Evolutionary conservation across 2,113 vertebrate species (phyloP), one percentile per base, ranked within the genome.

Genomic region (Fregetta grallaria): DNA sequence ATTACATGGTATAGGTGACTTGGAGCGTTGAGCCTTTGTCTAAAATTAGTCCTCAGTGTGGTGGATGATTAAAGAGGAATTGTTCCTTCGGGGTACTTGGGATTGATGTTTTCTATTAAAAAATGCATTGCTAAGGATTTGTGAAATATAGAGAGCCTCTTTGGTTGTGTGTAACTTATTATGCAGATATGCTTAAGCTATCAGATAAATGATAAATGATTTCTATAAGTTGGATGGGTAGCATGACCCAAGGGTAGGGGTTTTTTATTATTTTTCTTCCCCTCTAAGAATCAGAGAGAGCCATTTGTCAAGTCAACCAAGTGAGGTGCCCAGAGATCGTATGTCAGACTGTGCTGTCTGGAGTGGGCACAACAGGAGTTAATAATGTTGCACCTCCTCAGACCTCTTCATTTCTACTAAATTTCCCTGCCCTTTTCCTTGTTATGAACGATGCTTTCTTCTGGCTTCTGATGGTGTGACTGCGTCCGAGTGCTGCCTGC

Each of bases 21-120:
- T 47, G 72, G 63, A 94, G 88, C 9, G 0, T 26, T 3, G 42
- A 84, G 92, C 92, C 89, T 96, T 96, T 96, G 92, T 92, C 90
- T 96, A 56, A 92, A 92, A 96, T 96, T 96, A 96, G 90, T 93
- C 92, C 93, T 92, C 53, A 49, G 82, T 7, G 68, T 88, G 90
- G 93, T 47, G 84, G 92, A 86, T 97, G 95, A 96, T 97, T 96
- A 97, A 97, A 97, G 87, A 93, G 86, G 87, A 90, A 59, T 96
- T 78, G 25, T 94, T 96, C 96, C 95, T 96, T 76, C 29, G 9
- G 95, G 94, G 94, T 95, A 91, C 94, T 80, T 9, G 86, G 96
- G 63, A 98, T 94, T 95, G 94, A 97, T 98, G 96, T 93, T 98
- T 97, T 95, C 93, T 73, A 98, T 98, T 97, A 87, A 94, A 96